Conservation (phyloP, 1,140 invertebrate species). For the Microvelia longipes region DNA sequence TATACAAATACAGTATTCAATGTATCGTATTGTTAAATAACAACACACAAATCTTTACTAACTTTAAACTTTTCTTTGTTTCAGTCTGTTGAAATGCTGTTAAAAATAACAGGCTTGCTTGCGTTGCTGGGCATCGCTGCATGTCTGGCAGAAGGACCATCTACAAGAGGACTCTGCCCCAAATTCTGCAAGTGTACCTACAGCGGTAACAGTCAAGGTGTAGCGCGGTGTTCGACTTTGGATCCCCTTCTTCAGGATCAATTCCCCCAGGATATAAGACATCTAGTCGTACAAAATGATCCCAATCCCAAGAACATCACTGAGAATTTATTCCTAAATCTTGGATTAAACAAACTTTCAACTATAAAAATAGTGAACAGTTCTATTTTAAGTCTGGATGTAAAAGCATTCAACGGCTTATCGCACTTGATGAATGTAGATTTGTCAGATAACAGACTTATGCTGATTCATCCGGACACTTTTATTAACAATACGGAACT, state of each 20-base stretch:
- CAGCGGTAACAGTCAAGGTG: neutral
- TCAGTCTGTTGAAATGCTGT: neutral
- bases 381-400: neutral
- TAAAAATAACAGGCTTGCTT: neutral
- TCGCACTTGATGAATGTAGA: neutral
- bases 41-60: no score
- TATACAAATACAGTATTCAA: no score
- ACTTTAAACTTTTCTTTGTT: neutral
- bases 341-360: neutral
- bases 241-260: neutral
- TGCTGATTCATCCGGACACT: slow-evolving; percentile 1
- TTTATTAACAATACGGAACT: neutral
- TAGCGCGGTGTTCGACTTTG: neutral
- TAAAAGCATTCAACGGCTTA: neutral
- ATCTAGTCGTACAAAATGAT: neutral
- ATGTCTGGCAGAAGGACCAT: neutral
- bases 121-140: neutral
- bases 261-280: neutral
- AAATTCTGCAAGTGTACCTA: neutral
- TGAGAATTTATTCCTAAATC: neutral
- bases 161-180: neutral
- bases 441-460: neutral
- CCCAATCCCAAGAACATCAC: neutral
- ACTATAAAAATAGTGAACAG: neutral
- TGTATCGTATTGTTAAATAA: no score